Evolutionary conservation across 2,888 invertebrate species (phyloP), one percentile per base, ranked within the genome.

Genomic region (Drosophila formosana): DNA sequence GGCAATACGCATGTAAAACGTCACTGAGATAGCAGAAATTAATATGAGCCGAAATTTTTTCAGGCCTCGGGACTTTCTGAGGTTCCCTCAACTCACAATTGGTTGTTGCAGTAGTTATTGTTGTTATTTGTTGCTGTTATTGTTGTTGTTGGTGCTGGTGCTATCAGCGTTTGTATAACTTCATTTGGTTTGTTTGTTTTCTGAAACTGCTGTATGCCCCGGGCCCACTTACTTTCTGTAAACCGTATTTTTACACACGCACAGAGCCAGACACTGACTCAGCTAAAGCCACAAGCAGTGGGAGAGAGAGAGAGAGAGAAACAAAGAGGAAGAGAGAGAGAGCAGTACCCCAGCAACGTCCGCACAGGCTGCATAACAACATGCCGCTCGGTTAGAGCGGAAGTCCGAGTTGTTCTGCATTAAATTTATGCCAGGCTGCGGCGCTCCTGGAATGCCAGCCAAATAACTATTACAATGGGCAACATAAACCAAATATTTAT

Each of bases 121-220:
- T 26, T 52, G 39, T n/a, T 37, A 37, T 37, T 23, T 51, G 47
- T 37, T 64, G 50, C 7, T 58, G 52, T 11, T 52, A 57, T 32
- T 51, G 32, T 52, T 65, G 34, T 49, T 65, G 49, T 43, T 47
- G 49, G 34, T 63, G 63, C 23, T 41, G 70, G 25, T 57, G 80
- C 88, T 82, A 82, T 82, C 82, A 76, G 82, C 79, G 68, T 72
- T 76, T 79, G 76, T 79, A 82, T 74, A 88, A 88, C 82, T 88
- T 82, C 80, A 82, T 82, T 82, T 88, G 82, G 76, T 66, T 69
- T 77, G 81, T 66, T 72, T 66, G 74, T 64, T 72, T 69, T 69
- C 58, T 64, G 61, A 53, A 67, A 65, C 60, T 73, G 68, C 32
- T 78, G 46, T 49, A 8, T 18, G 62, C 68, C 61, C 69, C 9